These are phyloP conservation scores for Ranitomeya imitator DNA, from an alignment of 2,113 vertebrate genomes.

Conservation along the genomic window DNA sequence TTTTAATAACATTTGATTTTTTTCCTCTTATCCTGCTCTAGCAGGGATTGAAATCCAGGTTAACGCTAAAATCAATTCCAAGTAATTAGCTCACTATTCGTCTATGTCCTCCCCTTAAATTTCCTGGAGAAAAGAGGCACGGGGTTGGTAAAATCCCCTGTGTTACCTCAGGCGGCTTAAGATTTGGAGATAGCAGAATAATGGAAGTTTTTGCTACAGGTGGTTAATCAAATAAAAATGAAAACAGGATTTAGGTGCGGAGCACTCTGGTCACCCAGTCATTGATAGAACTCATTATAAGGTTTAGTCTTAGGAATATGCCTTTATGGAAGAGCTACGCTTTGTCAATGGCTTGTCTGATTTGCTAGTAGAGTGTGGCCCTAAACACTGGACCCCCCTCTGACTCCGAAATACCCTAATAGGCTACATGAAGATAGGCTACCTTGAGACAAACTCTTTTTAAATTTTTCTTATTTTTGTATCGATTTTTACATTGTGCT, in stretches of 20 bases:
- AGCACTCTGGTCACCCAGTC: not conserved
- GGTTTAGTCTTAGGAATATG: not conserved
- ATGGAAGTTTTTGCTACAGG: conserved; percentile 50
- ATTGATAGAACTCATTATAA: conserved; percentile 34
- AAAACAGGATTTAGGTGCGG: conserved; percentile 23
- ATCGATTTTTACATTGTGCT: too few relatives aligned
- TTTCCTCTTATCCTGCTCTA: conserved; percentile 45
- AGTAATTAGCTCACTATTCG: conserved; percentile 53
- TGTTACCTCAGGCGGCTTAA: conserved; percentile 25
- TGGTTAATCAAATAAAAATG: conserved; percentile 39
- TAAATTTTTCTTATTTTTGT: too few relatives aligned
- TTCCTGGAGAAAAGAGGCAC: conserved; percentile 16
- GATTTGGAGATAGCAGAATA: conserved; percentile 46
- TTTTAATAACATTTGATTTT: conserved; percentile 59
- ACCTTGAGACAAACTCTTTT: too few relatives aligned
- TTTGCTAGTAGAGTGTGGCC: not conserved
- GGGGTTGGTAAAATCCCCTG: conserved; percentile 34
- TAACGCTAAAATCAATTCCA: conserved; percentile 58
- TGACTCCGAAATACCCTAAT: too few relatives aligned
- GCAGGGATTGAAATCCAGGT: conserved; percentile 54
- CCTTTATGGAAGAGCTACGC: not conserved
- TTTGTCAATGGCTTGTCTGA: not conserved
- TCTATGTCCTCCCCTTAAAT: conserved; percentile 45
- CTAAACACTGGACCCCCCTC: too few relatives aligned
- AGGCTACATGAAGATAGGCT: too few relatives aligned